Percentiles rank a stretch among this genome's conserved stretches.
phyloP scores from a whole-genome alignment of 2,888 invertebrate genomes.

The Drosophila rubida region DNA sequence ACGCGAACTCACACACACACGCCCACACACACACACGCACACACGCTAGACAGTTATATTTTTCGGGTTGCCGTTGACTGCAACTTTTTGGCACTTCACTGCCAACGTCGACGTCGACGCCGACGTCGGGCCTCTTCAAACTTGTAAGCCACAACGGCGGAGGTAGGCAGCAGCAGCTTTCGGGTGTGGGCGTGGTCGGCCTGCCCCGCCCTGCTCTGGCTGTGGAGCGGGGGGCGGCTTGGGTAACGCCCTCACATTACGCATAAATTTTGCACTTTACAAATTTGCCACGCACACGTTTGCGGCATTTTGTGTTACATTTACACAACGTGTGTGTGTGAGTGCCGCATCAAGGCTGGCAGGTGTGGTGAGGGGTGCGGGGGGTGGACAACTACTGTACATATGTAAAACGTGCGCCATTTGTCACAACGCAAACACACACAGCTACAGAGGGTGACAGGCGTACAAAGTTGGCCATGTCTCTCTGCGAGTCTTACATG shows the following conservation, averaged over 20 bases:
- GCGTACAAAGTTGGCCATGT: constrained; percentile 8
- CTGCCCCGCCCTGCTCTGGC: background rate
- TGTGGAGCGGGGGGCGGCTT: constrained; percentile 5
- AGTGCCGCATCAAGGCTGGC: background rate
- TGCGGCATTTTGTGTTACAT: constrained; percentile 79
- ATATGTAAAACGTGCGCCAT: constrained; percentile 77
- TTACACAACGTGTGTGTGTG: constrained; percentile 50
- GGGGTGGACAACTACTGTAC: constrained; percentile 42
- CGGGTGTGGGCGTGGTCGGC: constrained; percentile 26
- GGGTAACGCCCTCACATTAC: constrained; percentile 77
- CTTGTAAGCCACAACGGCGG: constrained; percentile 65
- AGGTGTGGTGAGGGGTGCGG: background rate
- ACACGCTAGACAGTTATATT: constrained; percentile 67
- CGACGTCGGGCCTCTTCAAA: constrained; percentile 68
- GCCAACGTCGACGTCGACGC: constrained; percentile 43
- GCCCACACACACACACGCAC: constrained; percentile 4
- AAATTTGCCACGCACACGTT: constrained; percentile 81
- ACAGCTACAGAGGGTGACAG: constrained; percentile 46
- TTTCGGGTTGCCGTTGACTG: constrained; percentile 65
- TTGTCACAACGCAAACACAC: constrained; percentile 65
- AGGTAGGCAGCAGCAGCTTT: constrained; percentile 15
- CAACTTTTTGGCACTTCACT: constrained; percentile 77
- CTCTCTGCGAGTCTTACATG: constrained; percentile 16
- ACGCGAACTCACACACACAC: constrained; percentile 45
- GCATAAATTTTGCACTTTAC: constrained; percentile 81